Base-by-base conservation (phyloP, 2,888 invertebrate species). In the Xestia rhomboidea region DNA sequence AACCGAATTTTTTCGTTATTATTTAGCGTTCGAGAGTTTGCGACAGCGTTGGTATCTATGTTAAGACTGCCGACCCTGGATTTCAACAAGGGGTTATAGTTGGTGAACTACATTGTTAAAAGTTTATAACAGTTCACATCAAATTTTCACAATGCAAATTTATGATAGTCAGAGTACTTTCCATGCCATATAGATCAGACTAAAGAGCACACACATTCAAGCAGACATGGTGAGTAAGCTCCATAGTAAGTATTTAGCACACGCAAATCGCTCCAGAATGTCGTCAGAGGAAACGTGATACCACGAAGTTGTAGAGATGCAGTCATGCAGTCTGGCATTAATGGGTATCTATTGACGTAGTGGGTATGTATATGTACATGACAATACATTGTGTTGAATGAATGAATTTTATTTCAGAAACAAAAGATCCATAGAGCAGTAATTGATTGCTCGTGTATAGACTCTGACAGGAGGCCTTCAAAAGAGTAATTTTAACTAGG, bases 241-340 rank as follows among this genome's bases (percentile, higher is more conserved):
- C 38, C 34, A 38, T 63, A 11, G 21, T 10, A 46, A 10, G 13
- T 44, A 11, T 1, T 44, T 44, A 34, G 34, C 24, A 24, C 5
- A 44, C 24, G 38, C 77, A 77, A 34, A 64, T 77, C 38, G 2
- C 4, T 46, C 27, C 8, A 38, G 27, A 73, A 13, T 44, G 27
- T 51, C 34, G 76, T 64, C 76, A 77, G 41, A 64, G 41, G 10
- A 49, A n/a, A 30, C 18, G 41, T 30, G 1, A n/a, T 6, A 54
- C n/a, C 30, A n/a, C 41, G 7, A 41, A 41, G 18, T 46, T 13
- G 10, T 18, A 27, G 18, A 18, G 24, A 44, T n/a, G 38, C 49
- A 69, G 79, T 51, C 60, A 69, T 34, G 15, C 41, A 41, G 60
- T 79, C 49, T 79, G 24, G 79, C n/a, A 27, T 24, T 15, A 46